Base-by-base conservation (phyloP, 2,113 vertebrate species). In the Tetraodon nigroviridis region DNA sequence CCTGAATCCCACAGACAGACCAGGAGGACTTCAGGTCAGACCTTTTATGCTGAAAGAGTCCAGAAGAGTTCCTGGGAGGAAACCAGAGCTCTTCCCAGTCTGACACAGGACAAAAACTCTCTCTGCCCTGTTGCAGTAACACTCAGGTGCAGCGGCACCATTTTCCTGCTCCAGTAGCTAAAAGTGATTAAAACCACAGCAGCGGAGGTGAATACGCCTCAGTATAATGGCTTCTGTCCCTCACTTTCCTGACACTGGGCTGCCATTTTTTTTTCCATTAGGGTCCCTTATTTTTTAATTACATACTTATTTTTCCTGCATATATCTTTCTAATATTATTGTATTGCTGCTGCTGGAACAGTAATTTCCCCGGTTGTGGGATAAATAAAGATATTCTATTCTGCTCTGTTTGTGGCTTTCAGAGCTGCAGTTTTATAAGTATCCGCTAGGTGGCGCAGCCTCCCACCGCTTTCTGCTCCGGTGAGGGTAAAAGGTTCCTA, bases 391-490 rank as follows among this genome's bases (percentile, higher is more conserved):
- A 20, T 2, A 5, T 29, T n/a, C n/a, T n/a, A n/a, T n/a, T n/a
- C n/a, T n/a, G n/a, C n/a, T n/a, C n/a, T n/a, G n/a, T n/a, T 22
- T 37, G 24, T 37, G 32, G 32, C 32, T 37, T 27, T 27, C 32
- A 11, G 0, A 37, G 32, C 21, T 72, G 71, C 48, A 76, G 53
- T 78, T 72, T n/a, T 58, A 27, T 40, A 2, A 6, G 10, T 32
- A 22, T 58, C 83, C 87, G 87, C 87, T 81, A 79, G 87, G 53
- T 82, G 81, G 82, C 66, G 79, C 80, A 68, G 68, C 78, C 57
- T 74, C 66, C 78, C 56, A 41, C 73, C 47, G 68, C 21, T 82
- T 79, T 24, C 62, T 42, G 27, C 17, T 18, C 24, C 7, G 24
- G 7, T 27, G 5, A 6, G 24, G 24, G 24, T 58, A 60, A 45